Base-by-base conservation (phyloP, 2,797 vertebrate genomes). In the Geotrypetes seraphini region DNA sequence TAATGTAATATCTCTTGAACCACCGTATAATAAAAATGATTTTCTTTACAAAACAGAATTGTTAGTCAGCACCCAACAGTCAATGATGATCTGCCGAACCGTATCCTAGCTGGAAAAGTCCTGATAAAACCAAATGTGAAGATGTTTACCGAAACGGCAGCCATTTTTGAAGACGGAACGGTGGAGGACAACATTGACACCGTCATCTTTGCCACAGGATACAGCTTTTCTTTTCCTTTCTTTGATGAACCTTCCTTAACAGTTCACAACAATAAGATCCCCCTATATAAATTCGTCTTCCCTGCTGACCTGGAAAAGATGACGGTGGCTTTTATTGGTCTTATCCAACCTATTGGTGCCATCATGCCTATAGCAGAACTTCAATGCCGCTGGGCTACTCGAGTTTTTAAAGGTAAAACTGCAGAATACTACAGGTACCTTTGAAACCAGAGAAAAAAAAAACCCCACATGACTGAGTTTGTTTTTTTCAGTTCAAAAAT, bases 191-290 rank as follows among this genome's bases (percentile, higher is more conserved):
- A 84, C 6, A 57, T 86, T 9, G 85, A 86, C 39, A 38, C 77
- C 36, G 71, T 86, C 62, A 79, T 88, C 35, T 88, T 91, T 66
- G 80, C 81, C 28, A 87, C 84, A 11, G 84, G 84, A 23, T 87
- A 86, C 69, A 73, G 6, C 11, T 86, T 85, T 38, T 75, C 76
- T 14, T 89, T 76, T 30, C 75, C 86, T 1, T 88, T 88, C 45
- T 62, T 85, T 44, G 39, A 78, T n/a, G 52, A 78, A 3, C 12
- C 65, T 3, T 43, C 82, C 11, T 20, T 81, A 14, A 41, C 15
- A 16, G 35, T 22, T n/a, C 25, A 25, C 5, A 22, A 21, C 6
- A 85, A 86, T 59, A 70, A 78, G 39, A 36, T 65, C 2, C 50
- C 59, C 3, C 62, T 88, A 9, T 87, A 85, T 56, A 89, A 86